Evolutionary conservation across 2,113 vertebrate species (phyloP).

Genomic region (Ochotona curzoniae): DNA sequence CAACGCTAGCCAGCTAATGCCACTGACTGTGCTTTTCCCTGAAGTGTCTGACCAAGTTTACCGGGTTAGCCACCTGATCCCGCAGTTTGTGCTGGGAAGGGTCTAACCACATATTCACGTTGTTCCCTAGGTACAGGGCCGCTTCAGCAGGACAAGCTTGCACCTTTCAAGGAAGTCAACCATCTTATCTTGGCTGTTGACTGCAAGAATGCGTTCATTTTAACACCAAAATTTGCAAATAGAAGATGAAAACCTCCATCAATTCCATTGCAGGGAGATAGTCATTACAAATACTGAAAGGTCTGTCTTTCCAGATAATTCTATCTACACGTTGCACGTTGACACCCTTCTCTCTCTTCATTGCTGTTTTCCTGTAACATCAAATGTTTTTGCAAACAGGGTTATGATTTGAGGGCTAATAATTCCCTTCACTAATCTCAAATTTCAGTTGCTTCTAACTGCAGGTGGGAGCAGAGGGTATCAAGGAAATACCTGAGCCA

Average conservation of each 20-base stretch:
- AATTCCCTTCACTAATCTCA: not conserved
- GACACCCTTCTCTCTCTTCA: not conserved
- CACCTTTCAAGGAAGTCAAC: not conserved
- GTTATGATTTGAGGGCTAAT: not conserved
- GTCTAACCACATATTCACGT: not conserved
- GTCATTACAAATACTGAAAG: not conserved
- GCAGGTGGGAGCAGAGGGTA: not conserved
- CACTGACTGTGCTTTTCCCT: not conserved
- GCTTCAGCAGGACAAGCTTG: not conserved
- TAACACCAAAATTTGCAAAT: not conserved
- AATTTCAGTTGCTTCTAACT: not conserved
- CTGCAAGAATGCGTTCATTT: not conserved
- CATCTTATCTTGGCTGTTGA: not conserved
- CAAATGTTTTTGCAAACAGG: not conserved
- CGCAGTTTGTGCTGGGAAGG: not conserved
- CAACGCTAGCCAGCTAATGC: not conserved
- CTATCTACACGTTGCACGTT: not conserved
- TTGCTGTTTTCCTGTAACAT: not conserved
- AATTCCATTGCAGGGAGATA: not conserved
- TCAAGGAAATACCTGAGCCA: not conserved
- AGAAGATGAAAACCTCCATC: not conserved
- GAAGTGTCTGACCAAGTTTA: not conserved
- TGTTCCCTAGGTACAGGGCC: not conserved
- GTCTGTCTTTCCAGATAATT: not conserved
- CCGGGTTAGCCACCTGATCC: not conserved